Base-by-base conservation (phyloP, 2,113 vertebrate genomes). In the Sinocyclocheilus anshuiensis region DNA sequence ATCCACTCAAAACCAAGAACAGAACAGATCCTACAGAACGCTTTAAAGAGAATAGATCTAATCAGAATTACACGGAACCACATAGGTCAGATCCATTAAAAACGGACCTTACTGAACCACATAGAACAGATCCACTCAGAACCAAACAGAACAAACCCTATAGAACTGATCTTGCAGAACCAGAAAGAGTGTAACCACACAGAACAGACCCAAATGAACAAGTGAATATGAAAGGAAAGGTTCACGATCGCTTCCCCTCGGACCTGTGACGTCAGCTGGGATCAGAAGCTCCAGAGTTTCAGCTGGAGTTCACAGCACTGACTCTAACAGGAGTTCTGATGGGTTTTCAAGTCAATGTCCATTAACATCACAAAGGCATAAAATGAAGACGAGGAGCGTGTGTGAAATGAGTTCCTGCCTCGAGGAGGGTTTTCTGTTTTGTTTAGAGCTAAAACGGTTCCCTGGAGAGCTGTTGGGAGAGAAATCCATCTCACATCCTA, bases 391-490 rank as follows among this genome's bases (percentile, higher is more conserved):
- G 55, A 80, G 29, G 11, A 33, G 29, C 77, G 11, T 63, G 42
- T 82, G 82, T 65, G n/a, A 79, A 77, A 65, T 74, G 29, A 72
- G 61, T 48, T 26, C 53, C 48, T 13, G 63, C 45, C 10, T 45
- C 20, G 26, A 78, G 75, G 39, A 65, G 78, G 39, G 5, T 65
- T 82, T 50, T 82, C 42, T 26, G 42, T 67, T 82, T 71, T 80
- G 24, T 48, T 84, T 42, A 24, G 77, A 59, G 11, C 45, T 81
- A 63, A 74, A 87, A 81, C 48, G n/a, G 5, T 67, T 74, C 87
- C 74, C 77, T 8, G 67, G 87, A 67, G 83, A 81, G 83, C 77
- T 42, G 69, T 87, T 24, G 39, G 57, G 45, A 59, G 59, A 87
- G 53, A 76, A 55, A 63, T 74, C 71, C 76, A 45, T 26, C 20